Evolutionary conservation across 2,113 vertebrate species (phyloP), one percentile per base, ranked within the genome.

Genomic region (Columbina picui): DNA sequence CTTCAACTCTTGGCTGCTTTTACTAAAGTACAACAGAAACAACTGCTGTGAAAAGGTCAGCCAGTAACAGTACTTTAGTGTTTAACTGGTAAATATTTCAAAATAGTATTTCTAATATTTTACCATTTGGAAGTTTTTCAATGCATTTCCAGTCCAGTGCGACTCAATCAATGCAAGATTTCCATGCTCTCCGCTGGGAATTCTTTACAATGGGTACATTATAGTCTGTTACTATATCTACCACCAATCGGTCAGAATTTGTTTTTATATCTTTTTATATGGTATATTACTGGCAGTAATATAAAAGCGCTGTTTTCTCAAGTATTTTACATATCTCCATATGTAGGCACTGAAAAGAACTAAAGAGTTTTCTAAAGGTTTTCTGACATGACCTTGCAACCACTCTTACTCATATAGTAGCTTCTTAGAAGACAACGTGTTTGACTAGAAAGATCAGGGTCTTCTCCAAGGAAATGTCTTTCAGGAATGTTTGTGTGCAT

Each of bases 81-180:
- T 98, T 98, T 97, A 95, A 98, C 94, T 97, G 97, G 97, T 98
- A 98, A 98, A 98, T 98, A 97, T 97, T 96, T 95, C 86, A 97
- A 98, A 97, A 95, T 74, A 97, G 89, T 94, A 95, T 98, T 98
- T 97, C 97, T 98, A 97, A 97, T 98, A 98, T 98, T 98, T 98
- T 98, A 97, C 97, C 96, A 95, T 96, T 98, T 98, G 98, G 97
- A 98, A 97, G 90, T 75, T 94, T 97, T 98, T 98, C 97, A 98
- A 38, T 96, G 90, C 75, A 93, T 97, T 97, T 97, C 87, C 86
- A 96, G 93, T 92, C 94, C 97, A 96, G 95, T 13, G 45, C 39
- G 20, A 96, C 97, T 98, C 97, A 97, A 97, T 98, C 98, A 97
- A 94, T 97, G 97, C 97, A 94, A 96, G 97, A 97, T 98, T 98